Base-by-base conservation (phyloP, 2,113 vertebrate species). In the Brachypodius melanocephalos region DNA sequence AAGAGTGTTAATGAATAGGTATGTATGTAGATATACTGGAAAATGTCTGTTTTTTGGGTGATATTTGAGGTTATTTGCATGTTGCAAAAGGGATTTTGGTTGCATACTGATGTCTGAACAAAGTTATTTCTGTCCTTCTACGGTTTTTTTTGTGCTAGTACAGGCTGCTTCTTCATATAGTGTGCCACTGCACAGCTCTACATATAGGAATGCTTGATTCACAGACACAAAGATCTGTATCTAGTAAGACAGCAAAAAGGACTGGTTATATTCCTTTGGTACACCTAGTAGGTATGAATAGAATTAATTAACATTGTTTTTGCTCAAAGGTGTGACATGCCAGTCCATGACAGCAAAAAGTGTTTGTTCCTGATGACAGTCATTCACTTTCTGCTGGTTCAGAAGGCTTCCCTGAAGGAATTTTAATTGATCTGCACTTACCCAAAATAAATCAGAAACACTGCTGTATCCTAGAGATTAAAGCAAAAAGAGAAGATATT, bases 361-460 rank as follows among this genome's bases (percentile, higher is more conserved):
- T 96, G 87, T 97, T 97, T 97, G 88, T 95, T 97, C 88, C 81
- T 87, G 71, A 90, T 97, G 94, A 96, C 97, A 97, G 87, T 97
- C 87, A 96, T 92, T 96, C 78, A 85, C 94, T 85, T 94, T 97
- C 93, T 97, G 73, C 94, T 91, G 87, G 91, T 97, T 98, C 89
- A 96, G 97, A 98, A 96, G 93, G 22, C 90, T 96, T 97, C 94
- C 95, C 95, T 97, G 89, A 96, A 98, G 95, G 93, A 97, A 96
- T 96, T 92, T 95, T 71, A 95, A 95, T 96, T 97, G 95, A 97
- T 97, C 97, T 97, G 72, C 95, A 90, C 88, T 95, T 96, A 96
- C 83, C 94, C 88, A 96, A 97, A 97, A 97, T 97, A 95, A 89
- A 96, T 88, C 77, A 97, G 90, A 97, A 96, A 82, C 49, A 87